These are phyloP conservation scores for Sclerurus mexicanus DNA, from an alignment of 2,113 vertebrate genomes.

Conservation along the genomic window DNA sequence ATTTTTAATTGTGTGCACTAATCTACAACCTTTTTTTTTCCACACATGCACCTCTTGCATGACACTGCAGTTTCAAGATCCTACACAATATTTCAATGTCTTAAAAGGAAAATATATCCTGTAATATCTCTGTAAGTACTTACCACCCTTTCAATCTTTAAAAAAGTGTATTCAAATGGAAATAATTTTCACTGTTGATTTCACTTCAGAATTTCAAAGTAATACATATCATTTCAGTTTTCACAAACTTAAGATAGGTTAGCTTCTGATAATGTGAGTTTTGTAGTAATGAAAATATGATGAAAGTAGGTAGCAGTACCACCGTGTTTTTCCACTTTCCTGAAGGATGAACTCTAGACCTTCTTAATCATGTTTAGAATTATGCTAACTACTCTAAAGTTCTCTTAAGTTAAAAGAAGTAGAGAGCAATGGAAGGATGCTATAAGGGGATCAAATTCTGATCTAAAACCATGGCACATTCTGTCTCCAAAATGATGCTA, in stretches of 20 bases:
- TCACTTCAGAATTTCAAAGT: neutral
- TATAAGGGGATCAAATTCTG: neutral
- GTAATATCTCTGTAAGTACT: neutral
- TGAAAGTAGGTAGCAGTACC: neutral
- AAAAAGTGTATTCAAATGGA: neutral
- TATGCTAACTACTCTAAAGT: neutral
- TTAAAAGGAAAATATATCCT: neutral
- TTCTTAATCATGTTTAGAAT: neutral
- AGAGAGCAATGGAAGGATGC: neutral
- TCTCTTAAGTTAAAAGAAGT: neutral
- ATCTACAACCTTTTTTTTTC: neutral
- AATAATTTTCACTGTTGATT: neutral
- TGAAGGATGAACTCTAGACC: neutral
- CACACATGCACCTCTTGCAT: neutral
- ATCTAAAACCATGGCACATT: neutral
- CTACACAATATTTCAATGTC: neutral
- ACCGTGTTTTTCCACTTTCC: neutral
- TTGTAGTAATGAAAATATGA: neutral
- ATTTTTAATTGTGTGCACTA: neutral
- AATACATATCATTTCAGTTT: neutral
- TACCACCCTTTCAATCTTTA: neutral
- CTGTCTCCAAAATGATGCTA: neutral
- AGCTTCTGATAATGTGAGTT: neutral
- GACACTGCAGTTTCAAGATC: neutral
- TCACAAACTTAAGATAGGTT: neutral